Percentiles rank a stretch among this genome's conserved stretches.
phyloP scores from a whole-genome alignment of 2,113 vertebrate species.

The Sinosuthora webbiana region DNA sequence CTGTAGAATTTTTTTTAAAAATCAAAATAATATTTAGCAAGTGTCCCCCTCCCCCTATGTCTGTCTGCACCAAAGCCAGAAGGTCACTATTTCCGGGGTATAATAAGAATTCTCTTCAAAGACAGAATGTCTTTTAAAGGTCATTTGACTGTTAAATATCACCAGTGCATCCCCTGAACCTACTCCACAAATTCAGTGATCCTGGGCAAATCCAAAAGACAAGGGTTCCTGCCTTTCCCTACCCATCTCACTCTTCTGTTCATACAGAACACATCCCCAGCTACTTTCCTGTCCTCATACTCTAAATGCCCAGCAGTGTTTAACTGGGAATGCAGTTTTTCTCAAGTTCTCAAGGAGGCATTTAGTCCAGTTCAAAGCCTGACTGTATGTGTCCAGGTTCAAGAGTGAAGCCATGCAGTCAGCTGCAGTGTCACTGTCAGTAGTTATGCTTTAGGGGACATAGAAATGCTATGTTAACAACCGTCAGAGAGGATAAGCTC shows the following conservation, averaged over 20 bases:
- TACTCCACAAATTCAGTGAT: not conserved
- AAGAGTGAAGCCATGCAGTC: not conserved
- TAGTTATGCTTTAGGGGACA: not conserved
- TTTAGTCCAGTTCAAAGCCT: not conserved
- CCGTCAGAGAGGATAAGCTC: not conserved
- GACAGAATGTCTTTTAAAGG: not conserved
- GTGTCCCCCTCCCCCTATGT: rapidly evolving
- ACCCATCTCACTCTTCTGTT: not conserved
- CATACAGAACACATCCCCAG: rapidly evolving
- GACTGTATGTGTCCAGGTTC: not conserved
- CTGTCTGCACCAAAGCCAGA: not conserved
- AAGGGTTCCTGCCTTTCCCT: not conserved
- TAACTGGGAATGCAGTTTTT: not conserved
- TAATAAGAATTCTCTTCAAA: not conserved
- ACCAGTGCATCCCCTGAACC: not conserved
- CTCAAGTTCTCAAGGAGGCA: not conserved
- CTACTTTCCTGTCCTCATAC: not conserved
- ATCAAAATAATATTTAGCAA: not conserved
- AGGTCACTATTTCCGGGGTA: not conserved
- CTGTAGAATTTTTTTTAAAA: not conserved
- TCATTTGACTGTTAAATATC: not conserved
- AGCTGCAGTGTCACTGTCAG: not conserved
- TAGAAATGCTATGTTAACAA: not conserved
- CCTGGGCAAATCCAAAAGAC: not conserved
- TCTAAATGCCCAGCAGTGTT: not conserved